Conservation (phyloP, 2,888 invertebrate species). For the Nyleta sp. region DNA sequence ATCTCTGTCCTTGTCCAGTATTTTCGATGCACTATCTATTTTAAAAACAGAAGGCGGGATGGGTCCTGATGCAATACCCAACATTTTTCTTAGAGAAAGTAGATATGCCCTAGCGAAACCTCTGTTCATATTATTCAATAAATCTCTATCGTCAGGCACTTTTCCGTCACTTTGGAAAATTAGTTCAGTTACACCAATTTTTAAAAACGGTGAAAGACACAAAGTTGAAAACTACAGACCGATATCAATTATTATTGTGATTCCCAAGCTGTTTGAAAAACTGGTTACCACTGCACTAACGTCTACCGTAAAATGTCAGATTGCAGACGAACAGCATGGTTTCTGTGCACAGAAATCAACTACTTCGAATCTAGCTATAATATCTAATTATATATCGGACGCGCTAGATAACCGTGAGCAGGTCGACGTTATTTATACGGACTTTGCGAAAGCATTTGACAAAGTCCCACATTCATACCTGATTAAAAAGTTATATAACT, state of each 20-base stretch:
- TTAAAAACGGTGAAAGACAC: constrained; percentile 10
- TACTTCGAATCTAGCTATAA: constrained; percentile 2
- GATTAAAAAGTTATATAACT: constrained; percentile 44
- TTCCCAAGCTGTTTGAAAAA: constrained; percentile 25
- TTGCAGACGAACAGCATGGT: constrained; percentile 32
- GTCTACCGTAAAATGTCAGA: not conserved
- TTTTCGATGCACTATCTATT: not conserved
- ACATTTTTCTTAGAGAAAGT: constrained; percentile 10
- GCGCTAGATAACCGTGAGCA: constrained; percentile 48
- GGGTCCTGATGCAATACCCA: constrained; percentile 24
- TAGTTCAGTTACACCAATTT: constrained; percentile 6
- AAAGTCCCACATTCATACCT: constrained; percentile 61
- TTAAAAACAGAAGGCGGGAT: not conserved
- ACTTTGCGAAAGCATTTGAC: no score
- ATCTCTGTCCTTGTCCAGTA: not conserved
- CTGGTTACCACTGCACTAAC: not conserved
- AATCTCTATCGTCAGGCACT: not conserved
- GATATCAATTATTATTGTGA: constrained; percentile 7
- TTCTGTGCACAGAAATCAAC: constrained; percentile 20
- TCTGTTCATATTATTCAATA: constrained; percentile 5
- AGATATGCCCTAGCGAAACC: constrained; percentile 8
- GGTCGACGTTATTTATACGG: constrained; percentile 62
- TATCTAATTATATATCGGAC: constrained; percentile 48
- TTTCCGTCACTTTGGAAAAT: constrained; percentile 18
- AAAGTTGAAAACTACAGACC: constrained; percentile 3